Evolutionary conservation across 2,888 invertebrate genomes (phyloP).

Genomic region (Ptycholaimellus sp.): DNA sequence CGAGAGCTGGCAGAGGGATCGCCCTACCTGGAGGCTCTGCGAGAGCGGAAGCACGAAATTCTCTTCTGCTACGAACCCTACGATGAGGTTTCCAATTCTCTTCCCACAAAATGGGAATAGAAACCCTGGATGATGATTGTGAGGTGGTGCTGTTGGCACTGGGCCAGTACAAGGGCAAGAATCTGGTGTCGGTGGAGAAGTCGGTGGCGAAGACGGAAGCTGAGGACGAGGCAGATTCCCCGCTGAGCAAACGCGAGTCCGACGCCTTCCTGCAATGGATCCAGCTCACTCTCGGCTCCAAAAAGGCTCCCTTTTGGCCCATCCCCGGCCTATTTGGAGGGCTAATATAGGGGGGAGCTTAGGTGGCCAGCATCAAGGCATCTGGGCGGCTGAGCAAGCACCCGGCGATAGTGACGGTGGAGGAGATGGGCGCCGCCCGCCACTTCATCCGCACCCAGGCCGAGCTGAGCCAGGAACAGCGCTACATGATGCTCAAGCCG

Average conservation of each 20-base stretch:
- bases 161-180: constrained; percentile 55
- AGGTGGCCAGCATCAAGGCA: constrained; percentile 48
- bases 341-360: too few relatives aligned
- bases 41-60: constrained; percentile 62
- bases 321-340: too few relatives aligned
- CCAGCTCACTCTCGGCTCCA: constrained; percentile 47
- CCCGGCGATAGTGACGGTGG: constrained; percentile 79
- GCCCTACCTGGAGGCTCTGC: constrained; percentile 76
- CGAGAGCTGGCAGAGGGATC: constrained; percentile 73
- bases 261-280: constrained; percentile 56
- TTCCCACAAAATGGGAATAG: neutral
- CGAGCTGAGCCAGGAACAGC: neutral
- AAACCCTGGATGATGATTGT: neutral
- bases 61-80: constrained; percentile 88
- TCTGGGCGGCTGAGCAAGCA: constrained; percentile 55
- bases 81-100: constrained; percentile 43
- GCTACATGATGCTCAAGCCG: neutral
- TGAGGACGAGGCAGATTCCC: constrained; percentile 21
- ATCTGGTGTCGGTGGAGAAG: constrained; percentile 65
- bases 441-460: constrained; percentile 39
- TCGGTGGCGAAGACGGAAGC: constrained; percentile 39
- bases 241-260: too few relatives aligned
- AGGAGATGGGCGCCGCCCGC: constrained; percentile 83
- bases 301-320: too few relatives aligned
- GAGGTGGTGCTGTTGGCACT: constrained; percentile 41